Evolutionary conservation across 2,797 vertebrate species (phyloP).

Genomic region (Sebastes iracundus): DNA sequence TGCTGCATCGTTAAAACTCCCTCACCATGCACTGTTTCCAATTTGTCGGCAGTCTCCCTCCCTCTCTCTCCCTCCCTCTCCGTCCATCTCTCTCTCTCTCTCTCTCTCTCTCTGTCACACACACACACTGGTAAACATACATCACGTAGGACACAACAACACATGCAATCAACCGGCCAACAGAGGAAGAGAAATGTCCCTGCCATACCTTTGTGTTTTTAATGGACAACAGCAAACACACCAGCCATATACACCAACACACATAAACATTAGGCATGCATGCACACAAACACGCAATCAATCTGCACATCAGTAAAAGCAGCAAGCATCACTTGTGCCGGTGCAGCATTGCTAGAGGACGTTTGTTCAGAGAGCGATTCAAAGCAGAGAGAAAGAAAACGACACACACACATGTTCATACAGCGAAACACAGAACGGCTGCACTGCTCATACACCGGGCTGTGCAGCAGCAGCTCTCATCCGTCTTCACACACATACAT

Average conservation of each 20-base stretch:
- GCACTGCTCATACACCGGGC: slow-evolving; percentile 60
- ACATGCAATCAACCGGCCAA: slow-evolving; percentile 31
- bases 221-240: slow-evolving; percentile 36
- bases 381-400: slow-evolving; percentile 43
- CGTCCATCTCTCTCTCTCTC: background rate
- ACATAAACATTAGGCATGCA: slow-evolving; percentile 23
- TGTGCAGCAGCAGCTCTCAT: slow-evolving; percentile 51
- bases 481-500: slow-evolving; percentile 44
- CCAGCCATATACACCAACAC: slow-evolving; percentile 36
- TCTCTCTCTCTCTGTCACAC: background rate
- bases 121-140: slow-evolving; percentile 44
- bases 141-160: slow-evolving; percentile 29
- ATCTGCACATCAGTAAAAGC: slow-evolving; percentile 66
- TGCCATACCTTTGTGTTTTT: slow-evolving; percentile 13
- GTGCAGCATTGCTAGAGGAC: slow-evolving; percentile 69
- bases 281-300: slow-evolving; percentile 54
- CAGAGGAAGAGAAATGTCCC: slow-evolving; percentile 6
- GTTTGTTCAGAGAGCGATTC: slow-evolving; percentile 47
- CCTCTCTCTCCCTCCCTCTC: slow-evolving; percentile 9
- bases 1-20: slow-evolving; percentile 71
- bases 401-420: slow-evolving; percentile 51
- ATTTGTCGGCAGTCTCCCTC: slow-evolving; percentile 37
- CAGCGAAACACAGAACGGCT: slow-evolving; percentile 62
- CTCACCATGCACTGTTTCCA: slow-evolving; percentile 46
- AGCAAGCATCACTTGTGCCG: slow-evolving; percentile 59